A percentile compares a stretch with the other conserved stretches of the same genome.
Conservation (phyloP, 1,140 invertebrate species). For the Daktulosphaira vitifoliae region DNA sequence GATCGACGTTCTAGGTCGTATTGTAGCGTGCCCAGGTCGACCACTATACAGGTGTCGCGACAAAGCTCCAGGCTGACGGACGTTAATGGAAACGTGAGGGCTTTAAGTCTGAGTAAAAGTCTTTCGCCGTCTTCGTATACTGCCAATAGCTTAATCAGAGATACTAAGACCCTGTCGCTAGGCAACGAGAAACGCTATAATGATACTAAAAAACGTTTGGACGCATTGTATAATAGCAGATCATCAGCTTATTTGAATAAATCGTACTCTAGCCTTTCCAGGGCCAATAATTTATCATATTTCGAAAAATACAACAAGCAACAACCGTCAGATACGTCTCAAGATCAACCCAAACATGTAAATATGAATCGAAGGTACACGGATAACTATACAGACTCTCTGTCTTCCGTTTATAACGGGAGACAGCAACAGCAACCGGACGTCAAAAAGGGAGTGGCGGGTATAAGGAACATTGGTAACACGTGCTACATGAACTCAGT, state of each 20-base stretch:
- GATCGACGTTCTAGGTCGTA: slow-evolving; percentile 15
- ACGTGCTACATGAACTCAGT: slow-evolving; percentile 94
- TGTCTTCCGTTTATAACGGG: not conserved
- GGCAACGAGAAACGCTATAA: slow-evolving; percentile 30
- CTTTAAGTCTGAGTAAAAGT: slow-evolving; percentile 10
- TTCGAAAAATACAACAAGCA: slow-evolving; percentile 28
- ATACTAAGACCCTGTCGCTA: not conserved
- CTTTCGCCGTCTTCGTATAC: slow-evolving; percentile 8
- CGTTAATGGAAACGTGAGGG: slow-evolving; percentile 17
- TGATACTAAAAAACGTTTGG: slow-evolving; percentile 25
- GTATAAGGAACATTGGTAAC: slow-evolving; percentile 35
- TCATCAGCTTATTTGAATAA: slow-evolving; percentile 12
- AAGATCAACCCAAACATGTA: not conserved
- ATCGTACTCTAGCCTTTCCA: slow-evolving; percentile 4
- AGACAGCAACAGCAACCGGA: not conserved
- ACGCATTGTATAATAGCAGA: slow-evolving; percentile 14
- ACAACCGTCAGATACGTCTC: not conserved
- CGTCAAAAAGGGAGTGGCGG: slow-evolving; percentile 28
- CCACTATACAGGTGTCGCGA: not conserved
- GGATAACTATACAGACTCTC: not conserved
- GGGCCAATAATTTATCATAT: slow-evolving; percentile 3
- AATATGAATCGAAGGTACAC: slow-evolving; percentile 19
- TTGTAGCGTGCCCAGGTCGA: not conserved
- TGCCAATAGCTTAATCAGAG: no score
- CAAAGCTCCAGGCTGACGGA: slow-evolving; percentile 11